These are phyloP conservation scores for Xiphophorus hellerii DNA, from an alignment of 2,113 vertebrate species.

Conservation along the genomic window DNA sequence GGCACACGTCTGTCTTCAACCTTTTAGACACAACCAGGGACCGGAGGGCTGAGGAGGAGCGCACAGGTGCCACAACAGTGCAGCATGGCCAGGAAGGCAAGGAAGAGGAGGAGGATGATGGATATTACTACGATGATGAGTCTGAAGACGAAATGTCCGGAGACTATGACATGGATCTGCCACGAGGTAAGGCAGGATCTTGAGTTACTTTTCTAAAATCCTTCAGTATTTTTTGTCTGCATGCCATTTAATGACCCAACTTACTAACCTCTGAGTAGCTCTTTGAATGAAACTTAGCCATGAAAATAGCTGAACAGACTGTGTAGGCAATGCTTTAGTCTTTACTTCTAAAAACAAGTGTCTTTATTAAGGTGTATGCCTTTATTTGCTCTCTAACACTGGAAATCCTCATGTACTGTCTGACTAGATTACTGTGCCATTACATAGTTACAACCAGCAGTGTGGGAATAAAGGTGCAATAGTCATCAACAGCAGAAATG, in stretches of 20 bases:
- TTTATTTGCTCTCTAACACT: too few relatives aligned
- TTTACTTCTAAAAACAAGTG: not conserved
- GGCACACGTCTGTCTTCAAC: slow-evolving; percentile 74
- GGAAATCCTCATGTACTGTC: not conserved
- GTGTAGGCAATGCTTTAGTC: not conserved
- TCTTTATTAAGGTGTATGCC: not conserved
- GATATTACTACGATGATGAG: slow-evolving; percentile 67
- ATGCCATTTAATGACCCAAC: not conserved
- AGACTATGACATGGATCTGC: slow-evolving; percentile 62
- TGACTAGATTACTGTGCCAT: not conserved
- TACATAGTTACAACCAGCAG: not conserved
- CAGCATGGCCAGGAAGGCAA: slow-evolving; percentile 36
- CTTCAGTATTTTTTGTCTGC: not conserved
- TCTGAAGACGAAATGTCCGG: slow-evolving; percentile 75
- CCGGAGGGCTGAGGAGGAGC: slow-evolving; percentile 54
- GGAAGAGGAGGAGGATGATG: slow-evolving; percentile 61
- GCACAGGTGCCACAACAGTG: slow-evolving; percentile 11
- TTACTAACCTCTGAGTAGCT: not conserved
- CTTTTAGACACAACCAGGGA: slow-evolving; percentile 66
- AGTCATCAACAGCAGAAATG: too few relatives aligned
- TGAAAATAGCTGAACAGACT: not conserved
- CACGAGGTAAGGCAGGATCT: slow-evolving; percentile 64
- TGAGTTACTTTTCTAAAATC: not conserved
- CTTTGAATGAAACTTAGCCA: not conserved
- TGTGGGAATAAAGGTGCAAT: not conserved